Conservation (phyloP, 2,888 invertebrate species). For the Apamea crenata region DNA sequence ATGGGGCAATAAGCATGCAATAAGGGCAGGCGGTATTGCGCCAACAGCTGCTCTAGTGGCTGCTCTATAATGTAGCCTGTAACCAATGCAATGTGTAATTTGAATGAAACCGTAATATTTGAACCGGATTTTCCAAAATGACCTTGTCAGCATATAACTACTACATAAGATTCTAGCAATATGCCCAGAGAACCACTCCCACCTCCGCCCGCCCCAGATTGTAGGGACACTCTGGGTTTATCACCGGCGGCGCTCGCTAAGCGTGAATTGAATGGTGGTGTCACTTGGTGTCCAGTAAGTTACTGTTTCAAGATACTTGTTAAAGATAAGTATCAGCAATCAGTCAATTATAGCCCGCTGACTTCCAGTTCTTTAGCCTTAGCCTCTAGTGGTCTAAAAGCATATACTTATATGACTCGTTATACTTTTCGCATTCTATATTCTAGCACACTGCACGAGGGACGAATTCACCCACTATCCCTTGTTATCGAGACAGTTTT, state of each 20-base stretch:
- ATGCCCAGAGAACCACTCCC: constrained; percentile 46
- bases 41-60: not conserved
- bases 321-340: not conserved
- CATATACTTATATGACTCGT: not conserved
- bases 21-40: not conserved
- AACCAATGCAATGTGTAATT: constrained; percentile 2
- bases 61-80: not conserved
- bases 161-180: constrained; percentile 7
- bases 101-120: not conserved
- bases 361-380: not conserved
- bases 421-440: not conserved
- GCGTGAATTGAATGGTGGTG: constrained; percentile 66
- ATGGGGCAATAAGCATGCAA: not conserved
- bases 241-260: constrained; percentile 75
- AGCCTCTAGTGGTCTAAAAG: not conserved
- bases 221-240: constrained; percentile 69
- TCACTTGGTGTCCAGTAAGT: constrained; percentile 73
- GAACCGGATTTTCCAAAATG: constrained; percentile 1
- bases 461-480: not conserved
- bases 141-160: not conserved
- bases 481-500: not conserved
- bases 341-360: not conserved
- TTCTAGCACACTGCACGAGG: not conserved
- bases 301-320: not conserved
- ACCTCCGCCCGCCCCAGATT: constrained; percentile 37